Evolutionary conservation across 2,888 invertebrate genomes (phyloP), one percentile per base, ranked within the genome.

Genomic region (Microdon myrmicae): DNA sequence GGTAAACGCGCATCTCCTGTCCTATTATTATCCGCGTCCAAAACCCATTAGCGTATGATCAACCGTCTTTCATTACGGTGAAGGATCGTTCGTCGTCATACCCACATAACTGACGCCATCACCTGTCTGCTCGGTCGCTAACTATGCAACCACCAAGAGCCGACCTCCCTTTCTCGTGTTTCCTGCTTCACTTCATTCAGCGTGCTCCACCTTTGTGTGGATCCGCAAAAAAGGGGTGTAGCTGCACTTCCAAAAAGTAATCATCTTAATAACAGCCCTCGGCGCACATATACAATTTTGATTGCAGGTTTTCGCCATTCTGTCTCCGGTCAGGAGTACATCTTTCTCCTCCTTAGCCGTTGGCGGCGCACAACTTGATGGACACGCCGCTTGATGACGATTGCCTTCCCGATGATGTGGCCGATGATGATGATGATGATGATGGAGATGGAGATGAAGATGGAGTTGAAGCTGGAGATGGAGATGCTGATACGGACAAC

Each of bases 1-100:
- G 29, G 53, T 53, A 64, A 64, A 64, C 35, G 64, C 58, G 43
- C 51, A 47, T 51, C 64, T 48, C 58, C 37, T 32, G 51, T 47
- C 37, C 58, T 64, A 34, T 64, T 58, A 64, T 64, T 64, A 64
- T 58, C 37, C 64, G 58, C 51, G 58, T 64, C 64, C 58, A 64
- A 64, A 58, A 58, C 29, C 64, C 58, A 64, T 64, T 64, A 64
- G 64, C 58, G 64, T 64, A 58, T 64, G 64, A 64, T 64, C 64
- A 53, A 64, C 26, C 58, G 58, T 47, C 64, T 58, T 64, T 64
- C 58, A 64, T 64, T 64, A 64, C 53, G 51, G 56, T 56, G 64
- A 58, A 43, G 64, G 58, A 53, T 47, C 26, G 10, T 25, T 17
- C n/a, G 17, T 12, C 19, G 9, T 26, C 16, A 49, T 55, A 20